phyloP scores from a whole-genome alignment of 2,888 invertebrate species.

The Pseudococcus jackbeardsleyi region DNA sequence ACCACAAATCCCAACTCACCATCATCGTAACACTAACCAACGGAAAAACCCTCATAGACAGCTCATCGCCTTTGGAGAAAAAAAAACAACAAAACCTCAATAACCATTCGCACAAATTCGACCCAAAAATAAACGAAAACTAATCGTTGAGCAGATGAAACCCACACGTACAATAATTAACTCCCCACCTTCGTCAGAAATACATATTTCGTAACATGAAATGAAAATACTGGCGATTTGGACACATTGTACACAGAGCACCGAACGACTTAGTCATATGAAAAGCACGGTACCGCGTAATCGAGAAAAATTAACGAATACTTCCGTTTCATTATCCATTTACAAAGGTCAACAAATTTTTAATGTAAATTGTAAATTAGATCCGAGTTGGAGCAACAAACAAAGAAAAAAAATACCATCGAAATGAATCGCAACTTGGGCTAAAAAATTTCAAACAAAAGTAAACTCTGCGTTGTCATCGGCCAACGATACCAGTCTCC shows the following conservation, averaged over 20 bases:
- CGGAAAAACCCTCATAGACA: no score
- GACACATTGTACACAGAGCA: not conserved
- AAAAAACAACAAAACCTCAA: no score
- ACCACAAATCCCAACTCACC: no score
- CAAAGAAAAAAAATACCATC: constrained; percentile 21
- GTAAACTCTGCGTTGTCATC: not conserved
- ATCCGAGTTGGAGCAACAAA: not conserved
- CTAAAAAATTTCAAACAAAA: not conserved
- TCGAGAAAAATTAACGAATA: constrained; percentile 48
- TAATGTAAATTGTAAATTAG: constrained; percentile 53
- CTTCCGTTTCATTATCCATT: constrained; percentile 51
- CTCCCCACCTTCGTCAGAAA: not conserved
- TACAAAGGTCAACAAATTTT: constrained; percentile 55
- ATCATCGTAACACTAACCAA: no score
- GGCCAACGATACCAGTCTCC: not conserved
- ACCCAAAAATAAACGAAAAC: not conserved
- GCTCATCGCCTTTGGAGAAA: no score
- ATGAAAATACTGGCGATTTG: constrained; percentile 5
- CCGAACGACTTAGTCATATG: not conserved
- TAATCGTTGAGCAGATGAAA: not conserved
- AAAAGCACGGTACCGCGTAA: not conserved
- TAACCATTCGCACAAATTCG: not conserved
- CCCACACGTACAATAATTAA: not conserved
- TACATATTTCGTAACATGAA: not conserved
- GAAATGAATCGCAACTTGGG: not conserved